A percentile compares a stretch with the other conserved stretches of the same genome.
Evolutionary conservation across 2,797 vertebrate genomes (phyloP).

Genomic region (Tokudaia muenninki): DNA sequence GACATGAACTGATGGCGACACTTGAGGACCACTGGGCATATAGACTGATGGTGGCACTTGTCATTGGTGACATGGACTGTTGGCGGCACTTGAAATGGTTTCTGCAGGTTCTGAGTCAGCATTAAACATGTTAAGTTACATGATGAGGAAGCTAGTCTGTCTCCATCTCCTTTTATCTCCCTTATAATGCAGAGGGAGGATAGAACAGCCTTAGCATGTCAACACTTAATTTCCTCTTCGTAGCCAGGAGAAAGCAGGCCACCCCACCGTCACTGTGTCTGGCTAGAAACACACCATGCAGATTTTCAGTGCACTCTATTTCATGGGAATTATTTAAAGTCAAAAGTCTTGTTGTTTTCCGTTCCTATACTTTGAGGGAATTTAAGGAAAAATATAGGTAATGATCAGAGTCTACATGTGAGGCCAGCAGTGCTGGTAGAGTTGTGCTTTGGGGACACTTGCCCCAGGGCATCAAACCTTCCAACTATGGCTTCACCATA

Average conservation of each 20-base stretch:
- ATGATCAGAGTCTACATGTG: not conserved
- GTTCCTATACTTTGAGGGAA: not conserved
- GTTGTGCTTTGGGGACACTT: too few species aligned
- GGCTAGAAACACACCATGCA: not conserved
- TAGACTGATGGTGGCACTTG: not conserved
- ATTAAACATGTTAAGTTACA: not conserved
- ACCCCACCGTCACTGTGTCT: not conserved
- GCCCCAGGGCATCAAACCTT: not conserved
- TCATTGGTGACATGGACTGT: not conserved
- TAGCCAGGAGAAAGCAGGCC: not conserved
- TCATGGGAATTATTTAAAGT: not conserved
- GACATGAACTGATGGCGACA: accelerated
- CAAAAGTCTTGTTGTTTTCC: not conserved
- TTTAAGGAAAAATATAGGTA: not conserved
- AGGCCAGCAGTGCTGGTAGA: accelerated
- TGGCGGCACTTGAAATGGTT: not conserved
- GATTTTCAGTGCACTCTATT: not conserved
- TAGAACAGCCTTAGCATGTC: not conserved
- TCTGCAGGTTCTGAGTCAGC: not conserved
- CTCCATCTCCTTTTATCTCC: not conserved
- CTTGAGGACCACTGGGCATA: not conserved
- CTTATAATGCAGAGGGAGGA: not conserved
- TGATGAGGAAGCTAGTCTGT: not conserved
- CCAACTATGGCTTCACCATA: not conserved
- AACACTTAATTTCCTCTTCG: not conserved